These are phyloP conservation scores for Aphis craccivora DNA, from an alignment of 1,140 invertebrate genomes.

Conservation along the genomic window DNA sequence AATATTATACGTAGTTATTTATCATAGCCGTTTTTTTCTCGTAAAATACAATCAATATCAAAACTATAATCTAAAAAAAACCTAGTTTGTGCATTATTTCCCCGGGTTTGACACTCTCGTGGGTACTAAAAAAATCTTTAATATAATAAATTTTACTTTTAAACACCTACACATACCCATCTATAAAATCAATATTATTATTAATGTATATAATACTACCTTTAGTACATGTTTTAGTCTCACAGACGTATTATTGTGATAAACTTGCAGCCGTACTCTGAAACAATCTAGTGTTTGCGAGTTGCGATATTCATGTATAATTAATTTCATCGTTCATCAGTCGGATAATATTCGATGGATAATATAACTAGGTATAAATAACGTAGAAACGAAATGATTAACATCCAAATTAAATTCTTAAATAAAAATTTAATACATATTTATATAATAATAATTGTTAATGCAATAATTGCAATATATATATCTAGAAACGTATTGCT, in stretches of 20 bases:
- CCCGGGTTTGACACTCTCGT: background rate
- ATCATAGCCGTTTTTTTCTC: no score
- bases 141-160: background rate
- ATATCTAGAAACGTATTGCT: background rate
- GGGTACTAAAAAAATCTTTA: background rate
- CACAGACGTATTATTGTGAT: background rate
- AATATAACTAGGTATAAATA: no score
- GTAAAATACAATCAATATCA: background rate
- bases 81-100: background rate
- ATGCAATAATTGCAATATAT: background rate
- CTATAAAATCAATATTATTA: no score
- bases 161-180: background rate
- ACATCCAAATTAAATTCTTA: background rate
- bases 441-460: background rate
- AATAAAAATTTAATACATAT: background rate
- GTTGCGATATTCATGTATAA: background rate
- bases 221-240: background rate
- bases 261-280: background rate
- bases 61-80: background rate
- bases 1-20: no score
- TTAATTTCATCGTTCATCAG: background rate
- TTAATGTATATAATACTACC: background rate
- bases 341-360: background rate
- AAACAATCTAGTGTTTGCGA: no score
- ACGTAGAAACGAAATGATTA: no score